Base-by-base conservation (phyloP, 2,797 vertebrate genomes). In the Macropus fuliginosus region DNA sequence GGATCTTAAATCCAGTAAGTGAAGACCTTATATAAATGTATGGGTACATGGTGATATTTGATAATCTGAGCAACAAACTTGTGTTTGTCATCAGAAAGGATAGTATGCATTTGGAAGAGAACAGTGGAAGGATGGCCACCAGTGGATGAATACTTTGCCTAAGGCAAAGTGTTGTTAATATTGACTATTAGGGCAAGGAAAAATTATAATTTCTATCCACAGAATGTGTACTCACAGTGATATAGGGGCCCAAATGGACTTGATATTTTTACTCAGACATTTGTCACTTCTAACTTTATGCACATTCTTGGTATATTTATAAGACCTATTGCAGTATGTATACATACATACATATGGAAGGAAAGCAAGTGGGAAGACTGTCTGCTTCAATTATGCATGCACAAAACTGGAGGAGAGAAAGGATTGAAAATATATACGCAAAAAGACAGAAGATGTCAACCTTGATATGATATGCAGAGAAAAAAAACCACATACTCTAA, bases 371-470 rank as follows among this genome's bases (percentile, higher is more conserved):
- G 12, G 59, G 28, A 92, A 34, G 21, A 92, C 40, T 50, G 52
- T 87, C 94, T 92, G 21, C n/a, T 96, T 96, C 66, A 91, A 90
- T 92, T 97, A 55, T 90, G 46, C 74, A 93, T 55, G 29, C 91
- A 94, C 90, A 95, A 90, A 97, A 93, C 52, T 92, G 28, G 18
- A 92, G 31, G 62, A 96, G 31, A 92, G 34, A 95, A 96, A 10
- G 14, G 31, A 87, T 2, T 56, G 50, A 90, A 96, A 95, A 90
- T 0, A 1, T 54, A 46, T 66, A 54, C 89, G 50, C 66, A 96
- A 93, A 96, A 56, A 95, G 91, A 92, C 10, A 94, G 46, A 90
- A 97, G 96, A 94, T 66, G 50, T 91, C 92, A 94, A 81, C 10
- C 29, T 95, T 94, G 56, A 94, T 55, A 91, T 52, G 11, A 56